Conservation (phyloP, 1,140 invertebrate species). For the Conus betulinus region DNA sequence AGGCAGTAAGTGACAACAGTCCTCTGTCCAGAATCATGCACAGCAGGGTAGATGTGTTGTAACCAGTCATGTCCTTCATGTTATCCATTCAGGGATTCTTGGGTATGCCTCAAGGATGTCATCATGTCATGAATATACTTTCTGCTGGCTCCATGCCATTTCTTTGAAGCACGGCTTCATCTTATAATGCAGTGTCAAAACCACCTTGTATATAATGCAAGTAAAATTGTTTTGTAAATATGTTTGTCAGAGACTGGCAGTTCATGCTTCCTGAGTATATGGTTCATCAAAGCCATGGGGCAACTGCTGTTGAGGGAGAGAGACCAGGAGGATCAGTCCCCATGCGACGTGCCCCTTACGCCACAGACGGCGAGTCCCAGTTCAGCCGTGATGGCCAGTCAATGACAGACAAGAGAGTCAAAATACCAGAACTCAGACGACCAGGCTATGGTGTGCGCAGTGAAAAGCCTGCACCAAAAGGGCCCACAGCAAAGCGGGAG, state of each 20-base stretch:
- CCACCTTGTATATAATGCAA: background rate
- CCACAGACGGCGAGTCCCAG: conserved; percentile 57
- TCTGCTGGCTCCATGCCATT: no score
- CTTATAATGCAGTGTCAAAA: no score
- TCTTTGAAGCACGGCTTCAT: no score
- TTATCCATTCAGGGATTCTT: no score
- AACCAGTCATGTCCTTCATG: no score
- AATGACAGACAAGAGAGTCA: conserved; percentile 65
- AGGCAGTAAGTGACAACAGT: no score
- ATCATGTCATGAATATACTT: no score
- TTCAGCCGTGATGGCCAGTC: conserved; percentile 60
- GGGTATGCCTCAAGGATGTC: no score
- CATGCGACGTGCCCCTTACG: conserved; percentile 54
- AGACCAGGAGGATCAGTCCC: conserved; percentile 4
- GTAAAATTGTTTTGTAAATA: background rate
- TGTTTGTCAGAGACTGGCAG: conserved; percentile 58
- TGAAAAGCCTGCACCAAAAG: conserved; percentile 39
- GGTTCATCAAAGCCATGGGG: conserved; percentile 65
- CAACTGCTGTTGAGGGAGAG: conserved; percentile 31
- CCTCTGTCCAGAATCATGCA: no score
- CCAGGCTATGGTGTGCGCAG: conserved; percentile 64
- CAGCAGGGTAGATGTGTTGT: no score
- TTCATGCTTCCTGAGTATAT: conserved; percentile 72
- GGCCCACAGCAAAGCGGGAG: background rate
- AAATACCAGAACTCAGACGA: conserved; percentile 62